Evolutionary conservation across 2,113 vertebrate genomes (phyloP).

Genomic region (Mobula hypostoma): DNA sequence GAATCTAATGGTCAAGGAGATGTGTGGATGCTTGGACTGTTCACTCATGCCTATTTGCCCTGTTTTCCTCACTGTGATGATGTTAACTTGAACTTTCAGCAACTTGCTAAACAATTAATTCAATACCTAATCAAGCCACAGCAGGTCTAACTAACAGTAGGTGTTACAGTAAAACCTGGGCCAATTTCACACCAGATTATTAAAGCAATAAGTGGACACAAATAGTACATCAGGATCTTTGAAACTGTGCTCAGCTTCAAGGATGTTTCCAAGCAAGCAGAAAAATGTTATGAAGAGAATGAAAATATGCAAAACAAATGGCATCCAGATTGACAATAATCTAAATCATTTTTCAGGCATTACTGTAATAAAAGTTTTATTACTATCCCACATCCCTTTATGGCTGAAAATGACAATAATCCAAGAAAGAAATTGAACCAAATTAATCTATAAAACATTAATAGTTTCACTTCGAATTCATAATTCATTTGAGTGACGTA

Average conservation of each 20-base stretch:
- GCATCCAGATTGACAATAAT: conserved; percentile 10
- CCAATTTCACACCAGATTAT: background rate
- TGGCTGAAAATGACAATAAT: background rate
- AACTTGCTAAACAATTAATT: background rate
- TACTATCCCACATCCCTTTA: conserved; percentile 6
- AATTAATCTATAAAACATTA: conserved; percentile 27
- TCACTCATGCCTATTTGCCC: background rate
- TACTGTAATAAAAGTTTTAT: conserved; percentile 3
- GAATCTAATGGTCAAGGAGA: too few species aligned
- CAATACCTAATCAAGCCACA: background rate
- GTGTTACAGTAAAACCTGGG: background rate
- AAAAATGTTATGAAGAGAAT: background rate
- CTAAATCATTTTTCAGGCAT: conserved; percentile 16
- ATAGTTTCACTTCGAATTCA: conserved; percentile 6
- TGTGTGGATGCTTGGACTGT: background rate
- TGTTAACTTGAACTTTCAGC: background rate
- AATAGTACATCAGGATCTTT: background rate
- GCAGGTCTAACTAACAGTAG: background rate
- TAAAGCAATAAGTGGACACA: background rate
- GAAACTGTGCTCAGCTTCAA: background rate
- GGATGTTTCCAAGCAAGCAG: background rate
- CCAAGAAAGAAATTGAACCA: background rate
- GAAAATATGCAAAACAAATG: background rate
- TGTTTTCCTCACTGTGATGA: background rate
- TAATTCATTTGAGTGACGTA: conserved; percentile 10